Base-by-base conservation (phyloP, 2,888 invertebrate species). In the Phragmatobia fuliginosa region DNA sequence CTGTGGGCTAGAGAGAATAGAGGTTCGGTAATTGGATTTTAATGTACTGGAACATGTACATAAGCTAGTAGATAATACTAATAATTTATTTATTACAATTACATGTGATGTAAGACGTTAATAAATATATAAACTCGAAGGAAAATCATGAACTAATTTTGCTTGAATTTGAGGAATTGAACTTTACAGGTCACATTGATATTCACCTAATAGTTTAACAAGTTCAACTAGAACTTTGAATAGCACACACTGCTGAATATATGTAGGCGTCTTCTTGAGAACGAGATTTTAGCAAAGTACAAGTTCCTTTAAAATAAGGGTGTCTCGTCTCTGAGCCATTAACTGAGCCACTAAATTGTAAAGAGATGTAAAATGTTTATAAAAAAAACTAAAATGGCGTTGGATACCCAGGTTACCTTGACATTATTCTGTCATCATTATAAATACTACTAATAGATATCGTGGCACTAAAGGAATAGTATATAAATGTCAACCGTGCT, bases 401-500 rank as follows among this genome's bases (percentile, higher is more conserved):
- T 56, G 25, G 28, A 28, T 28, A 28, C 56, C 28, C 56, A 28
- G 16, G 16, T 16, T 28, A 56, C 56, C 56, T 60, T 60, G 32
- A 60, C 59, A 60, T 60, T 33, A 62, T 41, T 31, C 38, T 11
- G 31, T 28, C 14, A 28, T 31, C 41, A 62, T 41, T 62, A 45
- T 32, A 49, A 45, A 28, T 56, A 56, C 31, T 31, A 32, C 58
- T n/a, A 67, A 65, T 62, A 56, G 58, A 62, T 45, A 32, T 49
- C 62, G 45, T 58, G 56, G 38, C 25, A 36, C 21, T 59, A 33
- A 70, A 59, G 25, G 32, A 56, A 56, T 52, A 33, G 31, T 62
- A 33, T 60, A 32, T 36, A 64, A 65, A 69, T 65, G 52, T 60
- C 68, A 69, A 68, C 33, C 52, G n/a, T 21, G 64, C 64, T 49